phyloP scores from a whole-genome alignment of 2,797 vertebrate species.

The Crocodylus rhombifer region DNA sequence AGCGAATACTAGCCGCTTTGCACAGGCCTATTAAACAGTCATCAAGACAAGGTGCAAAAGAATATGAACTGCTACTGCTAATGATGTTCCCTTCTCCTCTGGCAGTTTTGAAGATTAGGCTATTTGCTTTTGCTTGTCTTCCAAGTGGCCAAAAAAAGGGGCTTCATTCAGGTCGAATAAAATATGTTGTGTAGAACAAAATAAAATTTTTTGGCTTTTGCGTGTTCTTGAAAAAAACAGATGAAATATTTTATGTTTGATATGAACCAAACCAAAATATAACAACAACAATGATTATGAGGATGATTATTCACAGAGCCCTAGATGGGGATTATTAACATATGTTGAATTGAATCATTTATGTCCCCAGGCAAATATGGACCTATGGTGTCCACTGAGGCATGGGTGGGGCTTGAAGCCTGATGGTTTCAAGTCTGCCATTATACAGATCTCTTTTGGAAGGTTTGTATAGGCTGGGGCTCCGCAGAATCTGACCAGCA shows the following conservation, averaged over 20 bases:
- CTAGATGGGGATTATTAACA: background rate
- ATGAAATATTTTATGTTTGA: background rate
- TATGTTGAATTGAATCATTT: no score
- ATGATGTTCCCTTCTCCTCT: background rate
- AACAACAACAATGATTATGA: conserved; percentile 41
- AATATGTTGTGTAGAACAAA: background rate
- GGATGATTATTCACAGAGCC: conserved; percentile 34
- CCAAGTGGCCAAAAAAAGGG: no score
- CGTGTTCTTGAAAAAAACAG: background rate
- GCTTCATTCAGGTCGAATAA: background rate
- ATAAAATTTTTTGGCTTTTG: background rate
- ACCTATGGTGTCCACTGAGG: background rate
- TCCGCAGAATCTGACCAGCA: no score
- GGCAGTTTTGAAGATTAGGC: background rate
- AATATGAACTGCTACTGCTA: background rate
- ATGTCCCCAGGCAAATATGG: no score
- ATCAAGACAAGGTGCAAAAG: background rate
- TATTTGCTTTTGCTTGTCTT: background rate
- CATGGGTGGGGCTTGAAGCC: background rate
- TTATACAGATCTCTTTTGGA: background rate
- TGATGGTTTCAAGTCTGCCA: background rate
- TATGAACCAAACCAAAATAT: background rate
- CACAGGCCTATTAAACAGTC: background rate
- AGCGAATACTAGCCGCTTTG: no score
- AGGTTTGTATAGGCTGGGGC: no score